Evolutionary conservation across 2,797 vertebrate species (phyloP), one percentile per base, ranked within the genome.

Genomic region (Falco biarmicus): DNA sequence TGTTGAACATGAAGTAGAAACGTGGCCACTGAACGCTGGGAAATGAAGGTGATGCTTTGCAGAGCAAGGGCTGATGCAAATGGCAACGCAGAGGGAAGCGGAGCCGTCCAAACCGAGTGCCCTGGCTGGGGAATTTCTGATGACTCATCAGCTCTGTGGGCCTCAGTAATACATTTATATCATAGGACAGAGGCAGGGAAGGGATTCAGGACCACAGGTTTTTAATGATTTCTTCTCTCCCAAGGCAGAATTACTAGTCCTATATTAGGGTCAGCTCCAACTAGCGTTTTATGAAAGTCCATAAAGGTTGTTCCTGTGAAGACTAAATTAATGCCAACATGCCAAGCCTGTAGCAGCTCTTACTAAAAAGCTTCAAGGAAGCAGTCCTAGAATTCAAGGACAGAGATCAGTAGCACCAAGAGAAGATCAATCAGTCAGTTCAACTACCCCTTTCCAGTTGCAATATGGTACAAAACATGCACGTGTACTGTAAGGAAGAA

Each of bases 401-500:
- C 47, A 70, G 18, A 65, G 10, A 54, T 28, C 26, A 74, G 26
- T 4, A 77, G 21, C 69, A 89, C 14, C n/a, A 65, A 48, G 41
- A 73, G 28, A 61, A 75, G 43, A 28, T 69, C 60, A 29, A 29
- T 13, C 31, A 61, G 47, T 45, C 56, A 63, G 57, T 75, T 59
- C 57, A 41, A 41, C 10, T 54, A 19, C 15, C 2, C 17, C n/a
- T 53, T 60, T 11, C 2, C 31, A 73, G 37, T 0, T 73, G 11
- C 25, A 66, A 15, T 41, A 20, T 9, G 10, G 15, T n/a, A 8
- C 75, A 74, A 75, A 78, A 63, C n/a, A 51, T 2, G 1, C 26
- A 65, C 0, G 0, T 22, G 6, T 37, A 34, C 11, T 4, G 28
- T 43, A 68, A 75, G 17, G 25, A 68, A 56, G 20, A 71, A 48